Evolutionary conservation across 2,888 invertebrate genomes (phyloP), one percentile per base, ranked within the genome.

Genomic region (Mallateleia sp.): DNA sequence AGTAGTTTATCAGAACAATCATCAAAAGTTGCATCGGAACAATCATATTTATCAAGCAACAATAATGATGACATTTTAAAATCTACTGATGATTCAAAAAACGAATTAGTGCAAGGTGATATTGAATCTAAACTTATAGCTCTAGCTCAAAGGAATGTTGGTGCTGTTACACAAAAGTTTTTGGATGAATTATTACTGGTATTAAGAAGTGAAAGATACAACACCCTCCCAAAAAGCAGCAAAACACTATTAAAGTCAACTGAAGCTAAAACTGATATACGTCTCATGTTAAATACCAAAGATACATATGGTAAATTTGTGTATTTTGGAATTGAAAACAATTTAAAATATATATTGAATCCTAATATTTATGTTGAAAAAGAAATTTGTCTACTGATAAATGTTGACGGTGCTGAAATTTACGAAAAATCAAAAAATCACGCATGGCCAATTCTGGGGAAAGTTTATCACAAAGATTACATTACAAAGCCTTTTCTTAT

Each of bases 321-420:
- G 32, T 81, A 81, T 62, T 54, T 81, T 22, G 72, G 81, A 4
- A 72, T 81, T 11, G 11, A 66, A 45, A 22, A 45, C 22, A 64
- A 52, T 28, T 64, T 80, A 18, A 28, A 34, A n/a, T 25, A 47
- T 11, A 74, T 81, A 34, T 75, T 79, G 52, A 47, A 28, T 28
- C 62, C 58, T 15, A 25, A 47, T n/a, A 25, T 47, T 24, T 88
- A 60, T 62, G 50, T 18, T 7, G 85, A 88, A 81, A 42, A 74
- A 22, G 34, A n/a, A 15, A 85, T 85, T 45, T 11, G 9, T 18
- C 45, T 85, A 24, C n/a, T 82, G n/a, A 24, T 88, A 8, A 62
- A 85, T 38, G 25, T 88, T 14, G 89, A 89, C 45, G 87, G 83
- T 14, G 50, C 87, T 7, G 62, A 38, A 11, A 28, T 87, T 38